Base-by-base conservation (phyloP, 2,113 vertebrate species). In the Austrofundulus limnaeus region DNA sequence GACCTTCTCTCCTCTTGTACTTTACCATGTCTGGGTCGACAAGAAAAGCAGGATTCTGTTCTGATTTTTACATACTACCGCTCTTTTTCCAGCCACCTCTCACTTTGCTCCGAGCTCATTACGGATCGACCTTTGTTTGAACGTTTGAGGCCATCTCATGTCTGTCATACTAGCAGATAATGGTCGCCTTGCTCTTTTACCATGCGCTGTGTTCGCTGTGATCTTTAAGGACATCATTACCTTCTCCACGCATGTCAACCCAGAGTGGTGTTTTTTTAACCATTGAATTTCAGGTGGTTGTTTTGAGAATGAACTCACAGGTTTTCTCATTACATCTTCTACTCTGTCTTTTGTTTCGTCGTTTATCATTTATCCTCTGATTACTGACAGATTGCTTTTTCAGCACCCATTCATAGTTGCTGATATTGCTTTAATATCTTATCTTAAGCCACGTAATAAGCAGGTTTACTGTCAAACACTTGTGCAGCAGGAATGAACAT, bases 191-290 rank as follows among this genome's bases (percentile, higher is more conserved):
- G 67, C 78, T 85, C 78, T 78, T 46, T 84, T 81, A 78, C 77
- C 59, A 73, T 71, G 69, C 67, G n/a, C 60, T 47, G 2, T 72
- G 67, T 75, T 77, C 53, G 23, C 72, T 78, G 55, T 79, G 81
- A 85, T 88, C 81, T 85, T 80, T 71, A 53, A 83, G 77, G 66
- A 70, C 79, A 82, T 86, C 66, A 70, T 90, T 83, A 86, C 76
- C 56, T 39, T 61, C 46, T 57, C 55, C 25, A 25, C 72, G 51
- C 57, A 49, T 64, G 73, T 53, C 47, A 20, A 46, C 70, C 49
- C 37, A 66, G 31, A 52, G 19, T 23, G 2, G 15, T 25, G 46
- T 55, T 55, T 64, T n/a, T 51, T n/a, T 66, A 57, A 64, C 25
- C 49, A 48, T 41, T 68, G 19, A 42, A 23, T 49, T 34, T n/a